Evolutionary conservation across 2,888 invertebrate species (phyloP).

Genomic region (Morpho deidamia): DNA sequence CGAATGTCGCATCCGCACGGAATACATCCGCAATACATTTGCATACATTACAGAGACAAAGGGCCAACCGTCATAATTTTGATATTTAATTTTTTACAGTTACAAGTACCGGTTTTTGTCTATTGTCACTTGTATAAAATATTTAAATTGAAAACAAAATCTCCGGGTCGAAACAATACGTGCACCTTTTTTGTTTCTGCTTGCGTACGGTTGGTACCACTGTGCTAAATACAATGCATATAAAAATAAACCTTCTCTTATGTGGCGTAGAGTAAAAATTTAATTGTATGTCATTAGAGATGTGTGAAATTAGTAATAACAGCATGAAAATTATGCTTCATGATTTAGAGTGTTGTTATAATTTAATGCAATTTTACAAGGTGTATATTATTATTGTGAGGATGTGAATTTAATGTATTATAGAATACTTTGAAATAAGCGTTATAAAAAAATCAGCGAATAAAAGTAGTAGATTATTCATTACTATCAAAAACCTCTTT

Average conservation of each 20-base stretch:
- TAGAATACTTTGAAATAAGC: too few relatives aligned
- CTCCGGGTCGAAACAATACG: slow-evolving; percentile 68
- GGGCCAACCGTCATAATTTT: slow-evolving; percentile 70
- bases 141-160: slow-evolving; percentile 75
- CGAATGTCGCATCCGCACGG: slow-evolving; percentile 28
- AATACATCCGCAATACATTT: slow-evolving; percentile 57
- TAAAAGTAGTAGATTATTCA: too few relatives aligned
- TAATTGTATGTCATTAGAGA: slow-evolving; percentile 6
- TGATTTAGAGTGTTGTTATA: slow-evolving; percentile 28
- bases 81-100: slow-evolving; percentile 75
- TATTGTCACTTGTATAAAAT: slow-evolving; percentile 73
- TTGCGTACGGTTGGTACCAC: slow-evolving; percentile 36
- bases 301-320: slow-evolving; percentile 49
- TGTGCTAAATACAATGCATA: slow-evolving; percentile 21
- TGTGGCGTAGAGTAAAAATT: slow-evolving; percentile 4
- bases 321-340: slow-evolving; percentile 33
- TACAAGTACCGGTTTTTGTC: slow-evolving; percentile 75
- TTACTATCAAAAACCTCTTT: too few relatives aligned
- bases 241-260: slow-evolving; percentile 21
- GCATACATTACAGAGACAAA: slow-evolving; percentile 69
- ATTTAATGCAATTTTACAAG: background rate
- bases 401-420: slow-evolving; percentile 15
- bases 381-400: background rate
- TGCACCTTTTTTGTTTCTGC: slow-evolving; percentile 52
- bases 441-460: too few relatives aligned